Conservation (phyloP, 2,113 vertebrate genomes). For the Acrocephalus arundinaceus region DNA sequence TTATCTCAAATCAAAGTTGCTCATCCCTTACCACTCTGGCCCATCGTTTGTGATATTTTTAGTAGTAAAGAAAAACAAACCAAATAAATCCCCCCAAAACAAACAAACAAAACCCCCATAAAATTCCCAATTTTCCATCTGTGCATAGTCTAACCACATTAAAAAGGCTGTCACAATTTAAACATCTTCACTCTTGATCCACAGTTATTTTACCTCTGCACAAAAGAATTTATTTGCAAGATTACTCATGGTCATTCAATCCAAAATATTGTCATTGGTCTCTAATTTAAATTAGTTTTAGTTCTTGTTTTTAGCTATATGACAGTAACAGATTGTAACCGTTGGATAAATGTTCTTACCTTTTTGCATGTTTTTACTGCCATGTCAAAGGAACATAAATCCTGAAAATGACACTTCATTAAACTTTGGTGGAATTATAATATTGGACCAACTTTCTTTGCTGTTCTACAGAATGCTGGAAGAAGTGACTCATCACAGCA, state of each 20-base stretch:
- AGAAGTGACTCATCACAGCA: constrained; percentile 15
- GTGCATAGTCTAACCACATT: rapidly evolving
- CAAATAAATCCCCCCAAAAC: not conserved
- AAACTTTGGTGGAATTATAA: not conserved
- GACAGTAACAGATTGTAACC: not conserved
- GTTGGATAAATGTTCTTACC: not conserved
- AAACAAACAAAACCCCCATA: not conserved
- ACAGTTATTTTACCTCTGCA: not conserved
- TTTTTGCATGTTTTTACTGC: not conserved
- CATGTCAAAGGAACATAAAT: not conserved
- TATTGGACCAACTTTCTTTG: not conserved
- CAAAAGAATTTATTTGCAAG: not conserved
- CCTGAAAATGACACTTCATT: not conserved
- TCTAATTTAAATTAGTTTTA: not conserved
- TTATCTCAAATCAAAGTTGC: not conserved
- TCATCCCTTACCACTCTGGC: not conserved
- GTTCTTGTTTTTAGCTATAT: not conserved
- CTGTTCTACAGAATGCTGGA: not conserved
- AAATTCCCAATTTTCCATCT: not conserved
- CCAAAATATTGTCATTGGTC: not conserved
- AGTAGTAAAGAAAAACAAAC: not conserved
- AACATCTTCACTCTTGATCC: not conserved
- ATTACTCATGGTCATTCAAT: not conserved
- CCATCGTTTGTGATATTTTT: not conserved
- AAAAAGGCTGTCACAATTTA: not conserved